phyloP scores from a whole-genome alignment of 2,797 vertebrate species.

The Hyperoplus immaculatus region DNA sequence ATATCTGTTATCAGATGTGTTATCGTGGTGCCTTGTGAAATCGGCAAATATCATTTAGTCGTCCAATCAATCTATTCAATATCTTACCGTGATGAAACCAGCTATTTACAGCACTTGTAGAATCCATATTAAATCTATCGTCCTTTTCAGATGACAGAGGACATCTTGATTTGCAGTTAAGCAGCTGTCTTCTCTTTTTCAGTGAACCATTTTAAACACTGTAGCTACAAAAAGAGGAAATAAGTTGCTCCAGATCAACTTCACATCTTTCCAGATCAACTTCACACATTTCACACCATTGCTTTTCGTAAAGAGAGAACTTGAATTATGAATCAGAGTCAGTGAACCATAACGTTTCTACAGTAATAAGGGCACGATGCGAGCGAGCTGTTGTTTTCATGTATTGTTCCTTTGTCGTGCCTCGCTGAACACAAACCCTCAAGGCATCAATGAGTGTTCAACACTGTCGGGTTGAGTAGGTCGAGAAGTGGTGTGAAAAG shows the following conservation, averaged over 20 bases:
- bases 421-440: not conserved
- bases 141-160: not conserved
- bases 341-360: constrained; percentile 1
- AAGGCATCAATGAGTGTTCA: constrained; percentile 44
- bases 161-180: not conserved
- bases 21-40: no score
- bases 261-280: not conserved
- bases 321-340: constrained; percentile 14
- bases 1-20: no score
- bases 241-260: not conserved
- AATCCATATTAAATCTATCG: not conserved
- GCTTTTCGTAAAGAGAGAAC: not conserved
- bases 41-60: no score
- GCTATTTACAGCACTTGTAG: not conserved
- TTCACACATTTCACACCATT: not conserved
- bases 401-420: not conserved
- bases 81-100: no score
- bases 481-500: constrained; percentile 31
- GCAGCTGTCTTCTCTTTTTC: constrained; percentile 3
- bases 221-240: constrained; percentile 14
- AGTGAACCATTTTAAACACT: constrained; percentile 11
- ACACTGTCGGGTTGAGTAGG: not conserved
- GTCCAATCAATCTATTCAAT: no score
- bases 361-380: not conserved
- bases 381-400: constrained; percentile 13